phyloP scores from a whole-genome alignment of 1,140 invertebrate genomes.

The Cydia fagiglandana region DNA sequence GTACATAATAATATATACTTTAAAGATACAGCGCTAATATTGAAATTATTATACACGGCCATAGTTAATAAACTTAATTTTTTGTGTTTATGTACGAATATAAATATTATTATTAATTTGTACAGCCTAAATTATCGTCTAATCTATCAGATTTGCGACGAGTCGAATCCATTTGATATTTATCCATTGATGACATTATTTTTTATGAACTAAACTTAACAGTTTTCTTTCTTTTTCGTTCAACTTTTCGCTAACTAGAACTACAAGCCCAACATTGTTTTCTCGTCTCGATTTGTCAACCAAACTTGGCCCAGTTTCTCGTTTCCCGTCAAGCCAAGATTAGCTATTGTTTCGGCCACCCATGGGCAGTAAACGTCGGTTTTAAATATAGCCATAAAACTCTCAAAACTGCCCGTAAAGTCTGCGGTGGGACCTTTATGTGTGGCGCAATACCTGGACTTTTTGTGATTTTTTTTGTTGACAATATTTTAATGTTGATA shows the following conservation, averaged over 20 bases:
- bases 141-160: no score
- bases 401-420: constrained; percentile 9
- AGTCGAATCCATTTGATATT: no score
- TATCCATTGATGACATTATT: no score
- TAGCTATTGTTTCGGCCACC: constrained; percentile 27
- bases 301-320: not conserved
- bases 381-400: constrained; percentile 26
- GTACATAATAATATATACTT: no score
- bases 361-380: not conserved
- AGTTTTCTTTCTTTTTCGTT: no score
- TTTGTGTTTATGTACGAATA: no score
- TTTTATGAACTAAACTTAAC: not conserved
- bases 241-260: no score
- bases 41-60: no score
- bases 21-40: no score
- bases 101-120: no score
- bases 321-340: not conserved
- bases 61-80: no score
- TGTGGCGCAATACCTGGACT: not conserved
- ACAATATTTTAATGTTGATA: not conserved
- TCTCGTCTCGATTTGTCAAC: not conserved
- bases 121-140: no score
- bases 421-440: not conserved
- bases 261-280: not conserved
- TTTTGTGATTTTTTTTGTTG: constrained; percentile 18